phyloP scores from a whole-genome alignment of 2,888 invertebrate species.

The Polydrusus tereticollis region DNA sequence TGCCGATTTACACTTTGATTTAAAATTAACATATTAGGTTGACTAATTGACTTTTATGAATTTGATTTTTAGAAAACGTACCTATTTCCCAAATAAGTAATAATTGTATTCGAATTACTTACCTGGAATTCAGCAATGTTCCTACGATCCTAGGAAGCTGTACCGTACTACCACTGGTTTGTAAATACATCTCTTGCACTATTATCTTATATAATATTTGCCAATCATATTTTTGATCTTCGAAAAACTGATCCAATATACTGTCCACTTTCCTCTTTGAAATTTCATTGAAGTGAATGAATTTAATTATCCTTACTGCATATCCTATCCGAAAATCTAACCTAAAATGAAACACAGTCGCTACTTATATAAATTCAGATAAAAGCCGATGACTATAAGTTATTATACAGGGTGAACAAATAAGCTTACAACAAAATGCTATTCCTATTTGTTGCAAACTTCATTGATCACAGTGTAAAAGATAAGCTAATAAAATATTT shows the following conservation, averaged over 20 bases:
- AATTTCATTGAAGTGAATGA: slow-evolving; percentile 69
- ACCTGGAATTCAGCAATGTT: slow-evolving; percentile 70
- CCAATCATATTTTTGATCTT: slow-evolving; percentile 59
- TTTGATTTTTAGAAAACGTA: too few species aligned
- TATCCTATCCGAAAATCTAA: slow-evolving; percentile 64
- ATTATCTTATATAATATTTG: slow-evolving; percentile 63
- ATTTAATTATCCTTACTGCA: slow-evolving; percentile 66
- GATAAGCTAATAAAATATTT: slow-evolving; percentile 50
- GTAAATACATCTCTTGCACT: slow-evolving; percentile 63
- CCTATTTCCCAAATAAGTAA: neutral
- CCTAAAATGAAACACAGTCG: slow-evolving; percentile 51
- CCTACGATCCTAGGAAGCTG: slow-evolving; percentile 22
- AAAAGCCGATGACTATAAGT: too few species aligned
- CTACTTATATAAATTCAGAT: too few species aligned
- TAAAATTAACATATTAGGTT: too few species aligned
- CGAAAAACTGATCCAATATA: slow-evolving; percentile 58
- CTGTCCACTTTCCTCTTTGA: slow-evolving; percentile 59
- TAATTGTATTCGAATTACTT: neutral
- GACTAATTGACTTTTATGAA: too few species aligned
- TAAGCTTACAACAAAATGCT: too few species aligned
- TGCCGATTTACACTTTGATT: too few species aligned
- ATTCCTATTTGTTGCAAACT: too few species aligned
- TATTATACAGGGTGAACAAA: too few species aligned
- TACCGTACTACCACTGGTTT: slow-evolving; percentile 39
- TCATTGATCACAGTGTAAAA: too few species aligned